A percentile compares a stretch with the other conserved stretches of the same genome.
phyloP scores from a whole-genome alignment of 2,797 vertebrate species.

The Enteromius treurensis region DNA sequence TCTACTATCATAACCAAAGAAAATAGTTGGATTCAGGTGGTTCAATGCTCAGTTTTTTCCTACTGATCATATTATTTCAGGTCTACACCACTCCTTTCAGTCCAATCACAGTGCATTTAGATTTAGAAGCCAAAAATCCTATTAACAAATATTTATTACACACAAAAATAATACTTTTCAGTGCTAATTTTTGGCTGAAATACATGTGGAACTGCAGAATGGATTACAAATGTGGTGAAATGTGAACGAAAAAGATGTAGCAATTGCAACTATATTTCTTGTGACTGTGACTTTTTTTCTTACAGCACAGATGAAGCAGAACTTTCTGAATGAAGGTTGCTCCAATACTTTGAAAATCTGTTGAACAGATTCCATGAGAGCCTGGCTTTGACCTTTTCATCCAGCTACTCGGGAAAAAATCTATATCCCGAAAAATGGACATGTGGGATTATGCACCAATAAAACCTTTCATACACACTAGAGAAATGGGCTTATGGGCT shows the following conservation, averaged over 20 bases:
- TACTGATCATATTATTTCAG: neutral
- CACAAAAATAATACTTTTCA: neutral
- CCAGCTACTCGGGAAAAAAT: neutral
- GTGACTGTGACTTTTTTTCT: neutral
- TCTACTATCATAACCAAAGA: neutral
- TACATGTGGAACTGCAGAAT: neutral
- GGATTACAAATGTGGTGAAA: neutral
- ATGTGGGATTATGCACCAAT: neutral
- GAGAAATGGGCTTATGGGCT: neutral
- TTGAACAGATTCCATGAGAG: neutral
- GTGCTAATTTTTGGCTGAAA: neutral
- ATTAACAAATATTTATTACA: neutral
- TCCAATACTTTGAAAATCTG: neutral
- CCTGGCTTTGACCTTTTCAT: slow-evolving; percentile 1
- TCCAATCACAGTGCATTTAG: neutral
- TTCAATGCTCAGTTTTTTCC: neutral
- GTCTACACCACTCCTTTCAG: neutral
- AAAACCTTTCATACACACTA: neutral
- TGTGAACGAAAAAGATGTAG: neutral
- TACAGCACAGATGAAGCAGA: neutral
- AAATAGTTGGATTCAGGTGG: neutral
- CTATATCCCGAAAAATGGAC: neutral
- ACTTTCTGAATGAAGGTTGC: neutral
- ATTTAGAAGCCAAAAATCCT: neutral
- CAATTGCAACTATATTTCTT: neutral